Base-by-base conservation (phyloP, 2,113 vertebrate species). In the Zosterops japonicus region DNA sequence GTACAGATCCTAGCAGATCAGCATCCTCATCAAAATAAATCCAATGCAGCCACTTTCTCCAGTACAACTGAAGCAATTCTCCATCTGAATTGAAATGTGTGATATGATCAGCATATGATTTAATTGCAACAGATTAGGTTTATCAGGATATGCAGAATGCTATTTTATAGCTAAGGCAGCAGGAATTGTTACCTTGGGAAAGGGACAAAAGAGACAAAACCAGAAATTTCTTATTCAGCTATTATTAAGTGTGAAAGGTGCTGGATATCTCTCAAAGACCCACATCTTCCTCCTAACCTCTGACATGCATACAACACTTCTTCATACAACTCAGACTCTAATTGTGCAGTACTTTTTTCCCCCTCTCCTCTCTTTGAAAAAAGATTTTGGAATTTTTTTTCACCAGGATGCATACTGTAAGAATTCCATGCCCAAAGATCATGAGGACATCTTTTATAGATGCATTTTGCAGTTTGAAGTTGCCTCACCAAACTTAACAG, bases 341-440 rank as follows among this genome's bases (percentile, higher is more conserved):
- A 15, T 20, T 0, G 3, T 5, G 4, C 25, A 29, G 5, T 8
- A 21, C 6, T 61, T 63, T 17, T 75, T 60, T 50, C 8, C 0
- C 24, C 18, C 11, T 60, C 9, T 85, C 5, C 8, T 24, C 3
- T 64, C 12, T 59, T 22, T 35, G 36, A 21, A 47, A n/a, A 44
- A 47, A 53, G 0, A 33, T 63, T 68, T 87, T 25, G 50, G 50
- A 70, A 15, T 9, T 35, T 1, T 16, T 41, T 50, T 56, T 55
- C 60, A 20, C 5, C 27, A 70, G 63, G 14, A 11, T 12, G 11
- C 8, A 59, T 9, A 12, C 39, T 11, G 5, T 29, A 81, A 59
- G 8, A 59, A 69, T 57, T 90, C 56, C 41, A 36, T n/a, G 35
- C 7, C 17, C 24, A 59, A 23, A 90, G 33, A 50, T 19, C 5